Percentiles rank a stretch among this genome's conserved stretches.
Evolutionary conservation across 2,797 vertebrate species (phyloP).

Genomic region (Onychomys arenicola): DNA sequence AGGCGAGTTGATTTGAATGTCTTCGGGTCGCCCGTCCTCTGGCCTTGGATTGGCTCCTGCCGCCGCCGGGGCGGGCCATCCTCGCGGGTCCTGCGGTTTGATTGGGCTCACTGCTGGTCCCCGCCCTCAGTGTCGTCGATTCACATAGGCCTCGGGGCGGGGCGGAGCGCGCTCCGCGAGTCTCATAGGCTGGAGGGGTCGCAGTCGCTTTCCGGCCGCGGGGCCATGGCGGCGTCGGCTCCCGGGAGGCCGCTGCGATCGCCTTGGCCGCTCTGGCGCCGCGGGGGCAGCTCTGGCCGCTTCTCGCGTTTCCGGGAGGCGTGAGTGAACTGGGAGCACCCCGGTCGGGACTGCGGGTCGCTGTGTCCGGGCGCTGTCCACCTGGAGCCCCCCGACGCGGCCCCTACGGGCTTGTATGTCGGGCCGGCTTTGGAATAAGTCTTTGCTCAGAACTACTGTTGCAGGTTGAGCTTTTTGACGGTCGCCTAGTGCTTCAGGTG

Average conservation of each 20-base stretch:
- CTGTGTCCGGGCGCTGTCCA: background rate
- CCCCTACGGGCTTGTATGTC: no score
- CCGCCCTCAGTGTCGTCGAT: background rate
- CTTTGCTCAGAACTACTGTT: background rate
- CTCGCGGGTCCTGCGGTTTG: fast-evolving
- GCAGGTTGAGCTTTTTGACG: background rate
- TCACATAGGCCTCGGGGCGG: conserved; percentile 33
- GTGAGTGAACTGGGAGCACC: background rate
- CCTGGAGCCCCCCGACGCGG: background rate
- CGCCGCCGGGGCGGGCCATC: background rate
- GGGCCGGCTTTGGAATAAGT: background rate
- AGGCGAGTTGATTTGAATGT: conserved; percentile 86
- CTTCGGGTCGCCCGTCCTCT: conserved; percentile 76
- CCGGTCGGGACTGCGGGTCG: background rate
- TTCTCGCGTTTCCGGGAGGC: background rate
- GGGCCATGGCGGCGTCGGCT: fast-evolving
- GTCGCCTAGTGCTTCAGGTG: background rate
- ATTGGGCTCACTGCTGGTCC: conserved; percentile 49
- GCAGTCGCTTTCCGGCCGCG: conserved; percentile 13
- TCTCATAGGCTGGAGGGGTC: background rate
- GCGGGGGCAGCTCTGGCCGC: no score
- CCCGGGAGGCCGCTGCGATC: fast-evolving
- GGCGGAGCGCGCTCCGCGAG: background rate
- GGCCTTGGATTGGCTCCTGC: conserved; percentile 76
- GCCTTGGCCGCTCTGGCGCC: fast-evolving